Conservation (phyloP, 2,888 invertebrate species). For the Anorthoa munda region DNA sequence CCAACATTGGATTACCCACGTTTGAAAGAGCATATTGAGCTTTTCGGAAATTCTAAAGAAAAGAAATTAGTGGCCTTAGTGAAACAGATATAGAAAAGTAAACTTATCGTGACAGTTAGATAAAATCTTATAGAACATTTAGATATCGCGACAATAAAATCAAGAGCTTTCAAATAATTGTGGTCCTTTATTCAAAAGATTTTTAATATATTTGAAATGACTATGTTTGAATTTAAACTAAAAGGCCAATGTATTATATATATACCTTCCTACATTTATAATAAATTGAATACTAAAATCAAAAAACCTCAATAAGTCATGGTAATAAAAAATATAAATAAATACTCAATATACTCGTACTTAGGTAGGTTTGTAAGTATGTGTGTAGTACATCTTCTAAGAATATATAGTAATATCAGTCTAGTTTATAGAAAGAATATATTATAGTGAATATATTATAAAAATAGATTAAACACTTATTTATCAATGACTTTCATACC, state of each 20-base stretch:
- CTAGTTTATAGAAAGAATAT: background rate
- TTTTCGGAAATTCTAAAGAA: slow-evolving; percentile 21
- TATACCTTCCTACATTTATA: background rate
- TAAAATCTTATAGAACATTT: background rate
- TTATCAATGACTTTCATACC: too few relatives aligned
- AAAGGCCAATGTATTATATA: background rate
- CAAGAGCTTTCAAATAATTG: background rate
- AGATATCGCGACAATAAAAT: too few relatives aligned
- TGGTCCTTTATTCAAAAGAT: too few relatives aligned
- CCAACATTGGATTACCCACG: slow-evolving; percentile 48
- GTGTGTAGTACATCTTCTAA: too few relatives aligned
- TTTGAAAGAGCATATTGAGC: slow-evolving; percentile 41
- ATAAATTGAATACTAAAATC: background rate
- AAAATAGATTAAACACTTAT: too few relatives aligned
- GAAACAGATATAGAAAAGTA: too few relatives aligned
- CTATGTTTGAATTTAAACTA: too few relatives aligned
- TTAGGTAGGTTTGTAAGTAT: too few relatives aligned
- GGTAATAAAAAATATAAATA: too few relatives aligned
- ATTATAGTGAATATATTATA: too few relatives aligned
- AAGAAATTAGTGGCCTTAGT: slow-evolving; percentile 17
- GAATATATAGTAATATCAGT: slow-evolving; percentile 6
- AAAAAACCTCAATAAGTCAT: background rate
- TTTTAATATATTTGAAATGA: too few relatives aligned
- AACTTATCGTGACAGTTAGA: too few relatives aligned
- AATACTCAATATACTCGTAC: background rate